Evolutionary conservation across 2,888 invertebrate genomes (phyloP).

Genomic region (Volucella inflata): DNA sequence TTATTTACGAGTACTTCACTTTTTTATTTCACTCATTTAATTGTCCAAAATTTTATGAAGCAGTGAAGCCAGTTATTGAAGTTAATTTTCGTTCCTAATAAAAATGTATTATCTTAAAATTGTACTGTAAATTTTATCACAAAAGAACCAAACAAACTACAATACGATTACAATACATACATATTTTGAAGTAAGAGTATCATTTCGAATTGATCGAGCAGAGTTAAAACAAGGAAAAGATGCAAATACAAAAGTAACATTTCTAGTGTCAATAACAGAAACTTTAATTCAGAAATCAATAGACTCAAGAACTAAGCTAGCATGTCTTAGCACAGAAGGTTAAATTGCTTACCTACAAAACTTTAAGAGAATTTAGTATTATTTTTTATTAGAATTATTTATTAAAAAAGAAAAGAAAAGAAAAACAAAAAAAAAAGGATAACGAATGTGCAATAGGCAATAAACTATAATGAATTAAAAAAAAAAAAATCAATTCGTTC

Average conservation of each 20-base stretch:
- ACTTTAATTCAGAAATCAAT: constrained; percentile 48
- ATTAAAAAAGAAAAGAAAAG: constrained; percentile 34
- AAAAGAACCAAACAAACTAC: constrained; percentile 3
- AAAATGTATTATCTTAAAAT: constrained; percentile 21
- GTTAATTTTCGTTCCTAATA: constrained; percentile 63
- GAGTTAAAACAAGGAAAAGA: constrained; percentile 11
- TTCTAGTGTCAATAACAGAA: not conserved
- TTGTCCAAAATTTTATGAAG: constrained; percentile 28
- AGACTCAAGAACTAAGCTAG: constrained; percentile 55
- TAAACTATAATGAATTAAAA: constrained; percentile 71
- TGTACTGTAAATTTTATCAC: constrained; percentile 19
- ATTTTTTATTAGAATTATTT: constrained; percentile 52
- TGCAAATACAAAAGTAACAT: constrained; percentile 38
- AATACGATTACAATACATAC: not conserved
- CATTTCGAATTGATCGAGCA: constrained; percentile 6
- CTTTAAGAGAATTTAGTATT: constrained; percentile 46
- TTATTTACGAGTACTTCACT: not conserved
- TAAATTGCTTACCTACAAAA: constrained; percentile 54
- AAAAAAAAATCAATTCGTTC: constrained; percentile 51
- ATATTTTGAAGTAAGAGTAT: not conserved
- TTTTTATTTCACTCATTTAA: constrained; percentile 10
- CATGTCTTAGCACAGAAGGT: constrained; percentile 63
- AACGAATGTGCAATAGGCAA: constrained; percentile 75
- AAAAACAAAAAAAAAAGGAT: constrained; percentile 19
- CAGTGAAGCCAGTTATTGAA: constrained; percentile 57